phyloP scores from a whole-genome alignment of 2,113 vertebrate species.

The Kryptolebias marmoratus region DNA sequence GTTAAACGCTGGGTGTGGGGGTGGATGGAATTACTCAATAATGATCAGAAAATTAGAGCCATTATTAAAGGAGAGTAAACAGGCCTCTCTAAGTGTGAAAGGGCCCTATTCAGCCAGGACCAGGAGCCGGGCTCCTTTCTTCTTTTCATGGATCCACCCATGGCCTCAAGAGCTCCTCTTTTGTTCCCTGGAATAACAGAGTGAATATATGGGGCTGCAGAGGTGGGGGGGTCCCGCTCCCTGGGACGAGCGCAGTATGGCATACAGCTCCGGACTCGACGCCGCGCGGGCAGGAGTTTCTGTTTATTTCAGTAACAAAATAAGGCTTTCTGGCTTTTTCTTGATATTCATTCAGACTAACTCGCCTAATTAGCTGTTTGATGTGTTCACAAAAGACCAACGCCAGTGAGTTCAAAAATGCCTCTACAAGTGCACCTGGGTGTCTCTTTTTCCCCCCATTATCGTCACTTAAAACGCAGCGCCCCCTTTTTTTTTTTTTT shows the following conservation, averaged over 20 bases:
- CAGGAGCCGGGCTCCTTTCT: slow-evolving; percentile 80
- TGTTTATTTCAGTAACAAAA: not conserved
- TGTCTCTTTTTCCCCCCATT: slow-evolving; percentile 17
- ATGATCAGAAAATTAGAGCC: slow-evolving; percentile 85
- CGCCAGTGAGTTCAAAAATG: slow-evolving; percentile 27
- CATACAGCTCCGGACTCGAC: slow-evolving; percentile 37
- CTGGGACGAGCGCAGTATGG: slow-evolving; percentile 28
- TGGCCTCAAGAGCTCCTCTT: slow-evolving; percentile 76
- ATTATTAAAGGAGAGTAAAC: slow-evolving; percentile 85
- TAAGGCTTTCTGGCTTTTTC: not conserved
- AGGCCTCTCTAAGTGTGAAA: slow-evolving; percentile 81
- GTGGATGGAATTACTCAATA: slow-evolving; percentile 80
- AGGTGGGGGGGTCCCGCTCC: slow-evolving; percentile 51
- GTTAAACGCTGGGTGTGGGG: slow-evolving; percentile 61
- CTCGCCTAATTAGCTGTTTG: slow-evolving; percentile 35
- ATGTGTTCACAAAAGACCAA: slow-evolving; percentile 20
- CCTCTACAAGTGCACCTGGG: slow-evolving; percentile 41
- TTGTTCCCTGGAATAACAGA: slow-evolving; percentile 79
- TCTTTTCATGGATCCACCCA: slow-evolving; percentile 79
- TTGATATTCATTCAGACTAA: slow-evolving; percentile 4
- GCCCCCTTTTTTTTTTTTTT: not conserved
- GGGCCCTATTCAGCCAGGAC: slow-evolving; percentile 77
- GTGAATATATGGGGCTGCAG: slow-evolving; percentile 65
- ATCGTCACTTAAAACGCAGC: slow-evolving; percentile 1
- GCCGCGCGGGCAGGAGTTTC: slow-evolving; percentile 1